Conservation (phyloP, 2,888 invertebrate species). For the Microplitis deprimator region DNA sequence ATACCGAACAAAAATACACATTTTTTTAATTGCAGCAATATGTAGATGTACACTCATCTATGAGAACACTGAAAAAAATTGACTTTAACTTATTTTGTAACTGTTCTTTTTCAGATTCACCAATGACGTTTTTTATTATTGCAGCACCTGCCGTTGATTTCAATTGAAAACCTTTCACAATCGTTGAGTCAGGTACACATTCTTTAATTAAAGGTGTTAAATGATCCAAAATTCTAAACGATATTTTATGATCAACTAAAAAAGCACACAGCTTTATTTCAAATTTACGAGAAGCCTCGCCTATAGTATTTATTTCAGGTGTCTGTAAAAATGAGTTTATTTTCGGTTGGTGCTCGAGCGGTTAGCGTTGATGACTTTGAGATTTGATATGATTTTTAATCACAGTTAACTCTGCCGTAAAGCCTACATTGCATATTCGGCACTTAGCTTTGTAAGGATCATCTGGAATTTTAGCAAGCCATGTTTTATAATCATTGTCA, state of each 20-base stretch:
- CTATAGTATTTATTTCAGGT: no score
- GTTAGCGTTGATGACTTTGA: background rate
- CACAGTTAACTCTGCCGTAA: background rate
- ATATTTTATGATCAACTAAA: slow-evolving; percentile 42
- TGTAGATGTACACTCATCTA: slow-evolving; percentile 58
- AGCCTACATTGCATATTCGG: background rate
- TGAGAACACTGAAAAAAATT: slow-evolving; percentile 54
- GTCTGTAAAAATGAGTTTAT: background rate
- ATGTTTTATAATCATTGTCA: background rate
- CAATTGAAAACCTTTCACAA: slow-evolving; percentile 50
- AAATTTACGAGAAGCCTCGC: no score
- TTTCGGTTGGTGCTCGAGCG: background rate
- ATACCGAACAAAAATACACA: slow-evolving; percentile 52
- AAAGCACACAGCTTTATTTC: slow-evolving; percentile 46
- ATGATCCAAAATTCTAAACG: slow-evolving; percentile 43
- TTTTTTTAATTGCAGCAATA: slow-evolving; percentile 45
- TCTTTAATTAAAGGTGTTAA: slow-evolving; percentile 51
- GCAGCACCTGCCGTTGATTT: slow-evolving; percentile 53
- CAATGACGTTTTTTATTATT: slow-evolving; percentile 56
- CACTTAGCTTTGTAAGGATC: slow-evolving; percentile 13
- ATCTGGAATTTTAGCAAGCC: background rate
- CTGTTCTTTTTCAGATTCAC: slow-evolving; percentile 50
- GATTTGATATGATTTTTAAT: background rate
- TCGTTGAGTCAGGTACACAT: slow-evolving; percentile 55
- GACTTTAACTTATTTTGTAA: slow-evolving; percentile 50